Percentiles rank a stretch among this genome's conserved stretches.
Conservation (phyloP, 2,797 vertebrate genomes). For the Sardinella longiceps region DNA sequence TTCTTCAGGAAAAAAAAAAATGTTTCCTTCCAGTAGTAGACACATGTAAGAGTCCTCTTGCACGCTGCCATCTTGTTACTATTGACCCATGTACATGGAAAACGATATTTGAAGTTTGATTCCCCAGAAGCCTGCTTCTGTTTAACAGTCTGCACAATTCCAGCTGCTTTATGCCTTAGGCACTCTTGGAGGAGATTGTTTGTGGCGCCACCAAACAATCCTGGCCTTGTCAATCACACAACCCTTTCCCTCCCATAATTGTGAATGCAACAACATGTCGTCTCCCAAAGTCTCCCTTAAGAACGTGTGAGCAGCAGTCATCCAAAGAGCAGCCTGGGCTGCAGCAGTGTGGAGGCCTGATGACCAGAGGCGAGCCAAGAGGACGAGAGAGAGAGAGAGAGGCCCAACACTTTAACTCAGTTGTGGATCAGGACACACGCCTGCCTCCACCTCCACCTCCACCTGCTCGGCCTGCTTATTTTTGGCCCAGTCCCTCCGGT, state of each 20-base stretch:
- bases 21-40: neutral
- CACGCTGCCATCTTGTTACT: neutral
- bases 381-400: slow-evolving; percentile 25
- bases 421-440: neutral
- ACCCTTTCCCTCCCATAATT: slow-evolving; percentile 39
- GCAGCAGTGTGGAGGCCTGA: slow-evolving; percentile 38
- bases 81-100: neutral
- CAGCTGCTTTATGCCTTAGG: slow-evolving; percentile 23
- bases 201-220: slow-evolving; percentile 22
- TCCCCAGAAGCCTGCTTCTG: neutral
- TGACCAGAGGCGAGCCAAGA: slow-evolving; percentile 45
- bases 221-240: slow-evolving; percentile 43
- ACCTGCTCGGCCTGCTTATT: slow-evolving; percentile 42
- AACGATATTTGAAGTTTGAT: neutral
- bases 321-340: slow-evolving; percentile 50
- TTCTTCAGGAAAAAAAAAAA: neutral
- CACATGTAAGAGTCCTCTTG: neutral
- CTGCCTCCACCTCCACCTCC: no score
- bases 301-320: slow-evolving; percentile 56
- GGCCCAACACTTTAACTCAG: neutral
- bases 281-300: slow-evolving; percentile 50
- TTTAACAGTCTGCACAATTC: neutral
- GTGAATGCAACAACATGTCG: slow-evolving; percentile 49
- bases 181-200: slow-evolving; percentile 39
- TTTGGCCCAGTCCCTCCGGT: slow-evolving; percentile 42